Evolutionary conservation across 1,140 invertebrate genomes (phyloP), one percentile per base, ranked within the genome.

Genomic region (Brachionus paranguensis): DNA sequence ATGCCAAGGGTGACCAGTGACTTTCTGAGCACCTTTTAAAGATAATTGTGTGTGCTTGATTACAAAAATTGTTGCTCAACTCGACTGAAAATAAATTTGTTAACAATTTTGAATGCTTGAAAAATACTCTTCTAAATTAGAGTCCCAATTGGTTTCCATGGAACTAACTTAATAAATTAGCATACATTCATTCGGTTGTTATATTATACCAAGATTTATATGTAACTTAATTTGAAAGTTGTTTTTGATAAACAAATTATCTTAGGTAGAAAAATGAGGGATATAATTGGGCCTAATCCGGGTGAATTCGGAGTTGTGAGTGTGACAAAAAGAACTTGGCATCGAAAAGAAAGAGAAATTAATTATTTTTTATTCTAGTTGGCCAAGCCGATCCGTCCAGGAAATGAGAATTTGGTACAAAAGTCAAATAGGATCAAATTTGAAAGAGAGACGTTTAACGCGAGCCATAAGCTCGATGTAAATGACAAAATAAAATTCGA

Each of bases 231-330:
- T 8, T 43, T 72, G 7, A 20, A 72, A 43, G 33, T 72, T 72
- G 33, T 72, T 72, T 72, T 72, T 72, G 41, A 72, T 76, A 76
- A 76, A 76, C 72, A 76, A 76, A 74, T 79, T 60, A 60, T 60
- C 53, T 60, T 60, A 60, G 10, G 53, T 20, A 53, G 14, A 79
- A 33, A 29, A 68, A 81, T 81, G 78, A 60, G 78, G 14, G 53
- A 81, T 60, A 64, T 81, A 41, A 68, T 45, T 47, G 78, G 78
- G 17, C 78, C 78, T 8, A 81, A 81, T 81, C 78, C 78, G 33
- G 33, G 43, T 60, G 50, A 81, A 68, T 81, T 81, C 33, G 78
- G 53, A 24, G 43, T 81, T 29, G 78, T 81, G 45, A 81, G 78
- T 53, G 27, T 55, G 27, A 55, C 1, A 50, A 1, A 17, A 29